Evolutionary conservation across 2,113 vertebrate species (phyloP), one percentile per base, ranked within the genome.

Genomic region (Baryphthengus martii): DNA sequence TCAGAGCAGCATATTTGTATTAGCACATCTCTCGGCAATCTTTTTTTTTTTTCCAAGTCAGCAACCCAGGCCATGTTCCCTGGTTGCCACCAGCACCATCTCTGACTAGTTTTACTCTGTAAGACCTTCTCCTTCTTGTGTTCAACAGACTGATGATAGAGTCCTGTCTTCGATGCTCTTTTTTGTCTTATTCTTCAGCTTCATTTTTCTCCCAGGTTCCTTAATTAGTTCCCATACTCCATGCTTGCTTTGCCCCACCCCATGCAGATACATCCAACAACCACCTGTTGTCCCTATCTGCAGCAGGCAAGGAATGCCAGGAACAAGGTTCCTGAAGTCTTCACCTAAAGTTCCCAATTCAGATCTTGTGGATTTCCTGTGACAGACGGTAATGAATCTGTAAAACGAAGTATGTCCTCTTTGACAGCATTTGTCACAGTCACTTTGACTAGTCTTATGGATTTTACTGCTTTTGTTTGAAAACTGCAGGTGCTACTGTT

Each of bases 281-380:
- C 23, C 13, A 16, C 61, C 40, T 0, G 1, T 12, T 81, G 66
- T 37, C 74, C 4, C 0, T 42, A 88, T n/a, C 35, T 71, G 67
- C 61, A 71, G 25, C 24, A 71, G 66, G 20, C 26, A 62, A 49
- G 28, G 82, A n/a, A 44, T 45, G 18, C 65, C 81, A 89, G 72
- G 52, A 86, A 58, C 24, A 58, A 9, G 12, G 58, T 44, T 83
- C 40, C 50, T 7, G 0, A 78, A 59, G 26, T 33, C 50, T 58
- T 86, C 20, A 58, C 47, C 10, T 67, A 10, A 58, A 72, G 67
- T 67, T 86, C 62, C 37, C 72, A 42, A 1, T 79, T 52, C 62
- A 62, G 20, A 63, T 59, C 19, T 25, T 25, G 33, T 31, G n/a
- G 14, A 47, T 35, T 50, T 90, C 40, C 37, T 42, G 23, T 66